Evolutionary conservation across 2,113 vertebrate species (phyloP).

Genomic region (Helogale parvula): DNA sequence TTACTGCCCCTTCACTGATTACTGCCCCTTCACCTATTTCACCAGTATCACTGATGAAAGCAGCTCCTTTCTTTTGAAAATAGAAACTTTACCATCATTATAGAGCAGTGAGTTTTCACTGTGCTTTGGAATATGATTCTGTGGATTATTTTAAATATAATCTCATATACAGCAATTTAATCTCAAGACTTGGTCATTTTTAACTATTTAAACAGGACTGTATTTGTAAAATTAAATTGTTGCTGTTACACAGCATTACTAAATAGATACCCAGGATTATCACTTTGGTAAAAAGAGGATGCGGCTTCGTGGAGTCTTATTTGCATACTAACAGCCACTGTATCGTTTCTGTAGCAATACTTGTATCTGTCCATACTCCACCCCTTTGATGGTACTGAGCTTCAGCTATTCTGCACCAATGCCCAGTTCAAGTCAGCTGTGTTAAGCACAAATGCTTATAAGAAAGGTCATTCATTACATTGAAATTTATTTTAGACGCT

Average conservation of each 20-base stretch:
- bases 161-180: background rate
- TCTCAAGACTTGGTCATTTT: background rate
- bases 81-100: background rate
- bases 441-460: conserved; percentile 12
- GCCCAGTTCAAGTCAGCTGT: background rate
- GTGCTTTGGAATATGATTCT: background rate
- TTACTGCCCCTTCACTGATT: background rate
- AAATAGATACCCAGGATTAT: background rate
- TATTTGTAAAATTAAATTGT: background rate
- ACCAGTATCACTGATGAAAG: background rate
- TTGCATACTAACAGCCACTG: background rate
- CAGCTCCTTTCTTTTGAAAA: conserved; percentile 16
- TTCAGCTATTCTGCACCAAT: conserved; percentile 31
- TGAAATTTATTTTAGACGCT: conserved; percentile 42
- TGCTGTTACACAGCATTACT: background rate
- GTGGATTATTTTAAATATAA: background rate
- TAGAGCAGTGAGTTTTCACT: background rate
- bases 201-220: background rate
- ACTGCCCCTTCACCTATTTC: background rate
- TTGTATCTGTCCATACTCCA: too few species aligned
- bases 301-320: conserved; percentile 6
- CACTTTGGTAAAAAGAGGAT: background rate
- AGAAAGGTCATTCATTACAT: conserved; percentile 33
- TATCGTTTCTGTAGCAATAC: conserved; percentile 8
- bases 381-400: conserved; percentile 2